Evolutionary conservation across 2,113 vertebrate genomes (phyloP), one percentile per base, ranked within the genome.

Genomic region (Syrmaticus mikado): DNA sequence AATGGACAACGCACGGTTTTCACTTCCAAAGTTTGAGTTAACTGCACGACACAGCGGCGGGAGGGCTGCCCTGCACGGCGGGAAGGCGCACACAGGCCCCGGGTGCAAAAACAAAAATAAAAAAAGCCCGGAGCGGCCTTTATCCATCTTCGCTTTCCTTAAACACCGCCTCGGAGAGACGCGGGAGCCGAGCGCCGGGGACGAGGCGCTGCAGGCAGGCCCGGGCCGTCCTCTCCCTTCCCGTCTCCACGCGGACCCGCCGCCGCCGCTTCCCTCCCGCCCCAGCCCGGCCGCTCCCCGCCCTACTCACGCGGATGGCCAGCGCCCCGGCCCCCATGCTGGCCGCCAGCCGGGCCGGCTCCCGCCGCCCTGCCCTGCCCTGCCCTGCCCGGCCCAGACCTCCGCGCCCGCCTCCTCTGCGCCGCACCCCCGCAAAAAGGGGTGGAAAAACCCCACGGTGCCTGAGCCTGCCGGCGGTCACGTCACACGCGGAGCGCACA

Each of bases 291-390:
- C 55, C n/a, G 61, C 38, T 12, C 36, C 52, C 55, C 18, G 64
- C 64, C 68, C 71, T 98, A 99, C 98, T 99, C 97, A 99, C 99
- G 97, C 98, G 98, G 97, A 99, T 96, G 97, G 98, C 98, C 82
- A 99, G 96, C 25, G 98, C 98, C 97, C 99, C 99, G 24, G 98
- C 98, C 97, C 99, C 98, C 98, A 99, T 99, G 94, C 97, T 98
- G 91, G 89, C 96, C 43, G 32, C 41, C 65, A 38, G 55, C 68
- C 5, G 25, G n/a, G 22, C 55, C 45, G 15, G 10, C 36, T 76
- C 71, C 71, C 28, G n/a, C 79, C 27, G 46, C 53, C 86, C 36
- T 10, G 50, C 50, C 86, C 34, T 53, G 8, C 50, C 50, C 24
- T 1, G 50, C 50, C 86, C 34, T 53, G 8, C 50, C 50, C 24